These are phyloP conservation scores for Apostichopus parvimensis DNA, from an alignment of 35 echinoderm and acorn worm genomes.

Conservation along the genomic window DNA sequence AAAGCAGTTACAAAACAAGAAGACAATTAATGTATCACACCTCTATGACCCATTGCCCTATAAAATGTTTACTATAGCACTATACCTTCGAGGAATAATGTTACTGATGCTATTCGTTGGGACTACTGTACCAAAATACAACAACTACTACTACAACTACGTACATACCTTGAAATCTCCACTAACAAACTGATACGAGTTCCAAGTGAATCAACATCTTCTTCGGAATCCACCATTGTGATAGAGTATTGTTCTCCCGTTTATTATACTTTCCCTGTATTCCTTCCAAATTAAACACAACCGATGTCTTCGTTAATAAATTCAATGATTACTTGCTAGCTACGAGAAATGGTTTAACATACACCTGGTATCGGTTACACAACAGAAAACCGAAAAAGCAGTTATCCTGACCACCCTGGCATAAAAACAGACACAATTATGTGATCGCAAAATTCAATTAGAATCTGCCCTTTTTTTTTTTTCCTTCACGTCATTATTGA, in stretches of 20 bases:
- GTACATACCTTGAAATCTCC: slow-evolving; percentile 26
- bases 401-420: not conserved
- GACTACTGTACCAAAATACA: no score
- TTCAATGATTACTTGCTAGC: not conserved
- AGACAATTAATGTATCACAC: no score
- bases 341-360: not conserved
- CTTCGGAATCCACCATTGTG: not conserved
- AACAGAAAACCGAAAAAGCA: not conserved
- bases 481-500: not conserved
- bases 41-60: no score
- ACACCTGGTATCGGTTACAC: not conserved
- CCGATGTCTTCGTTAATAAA: not conserved
- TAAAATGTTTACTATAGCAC: no score
- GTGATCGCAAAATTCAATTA: slow-evolving; percentile 21
- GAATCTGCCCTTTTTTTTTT: slow-evolving; percentile 15
- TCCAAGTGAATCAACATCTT: slow-evolving; percentile 11
- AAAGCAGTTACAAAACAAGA: no score
- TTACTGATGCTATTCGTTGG: no score
- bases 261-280: not conserved
- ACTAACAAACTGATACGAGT: not conserved
- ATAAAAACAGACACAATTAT: slow-evolving; percentile 15
- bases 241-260: not conserved
- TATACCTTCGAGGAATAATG: no score
- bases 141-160: no score
- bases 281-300: not conserved